Conservation (phyloP, 2,888 invertebrate genomes). For the Leuctra nigra region DNA sequence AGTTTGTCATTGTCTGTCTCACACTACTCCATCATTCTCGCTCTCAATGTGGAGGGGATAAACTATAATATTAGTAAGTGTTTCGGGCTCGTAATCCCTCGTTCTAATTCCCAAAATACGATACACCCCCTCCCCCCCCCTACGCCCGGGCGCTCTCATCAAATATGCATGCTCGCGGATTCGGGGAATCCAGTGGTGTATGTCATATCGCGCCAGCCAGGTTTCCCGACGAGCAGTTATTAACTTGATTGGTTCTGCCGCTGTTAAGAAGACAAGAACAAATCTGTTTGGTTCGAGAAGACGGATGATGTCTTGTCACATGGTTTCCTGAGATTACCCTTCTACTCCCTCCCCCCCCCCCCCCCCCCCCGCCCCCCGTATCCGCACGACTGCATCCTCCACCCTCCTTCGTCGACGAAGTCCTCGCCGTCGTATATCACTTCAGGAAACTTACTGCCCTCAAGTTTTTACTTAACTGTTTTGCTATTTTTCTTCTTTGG, state of each 20-base stretch:
- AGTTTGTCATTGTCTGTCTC: no score
- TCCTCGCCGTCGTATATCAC: neutral
- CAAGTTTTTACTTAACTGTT: neutral
- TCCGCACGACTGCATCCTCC: neutral
- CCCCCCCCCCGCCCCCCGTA: neutral
- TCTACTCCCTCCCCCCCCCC: neutral
- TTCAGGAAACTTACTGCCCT: neutral
- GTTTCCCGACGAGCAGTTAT: constrained; percentile 9
- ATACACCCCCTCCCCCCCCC: no score
- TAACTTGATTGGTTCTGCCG: constrained; percentile 12
- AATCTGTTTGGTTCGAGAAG: constrained; percentile 19
- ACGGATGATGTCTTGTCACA: constrained; percentile 24
- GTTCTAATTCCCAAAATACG: no score
- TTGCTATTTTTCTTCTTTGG: neutral
- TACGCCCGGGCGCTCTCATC: no score
- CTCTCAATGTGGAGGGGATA: no score
- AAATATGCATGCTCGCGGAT: no score
- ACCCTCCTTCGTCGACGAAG: no score
- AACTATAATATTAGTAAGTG: no score
- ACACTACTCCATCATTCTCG: no score
- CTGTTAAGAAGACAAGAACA: constrained; percentile 15
- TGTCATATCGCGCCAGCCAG: no score
- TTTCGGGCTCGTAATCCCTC: no score
- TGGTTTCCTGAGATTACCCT: constrained; percentile 23
- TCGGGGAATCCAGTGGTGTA: no score